Percentiles rank a stretch among this genome's conserved stretches.
phyloP scores from a whole-genome alignment of 2,888 invertebrate species.

The Drosophila macrospina region DNA sequence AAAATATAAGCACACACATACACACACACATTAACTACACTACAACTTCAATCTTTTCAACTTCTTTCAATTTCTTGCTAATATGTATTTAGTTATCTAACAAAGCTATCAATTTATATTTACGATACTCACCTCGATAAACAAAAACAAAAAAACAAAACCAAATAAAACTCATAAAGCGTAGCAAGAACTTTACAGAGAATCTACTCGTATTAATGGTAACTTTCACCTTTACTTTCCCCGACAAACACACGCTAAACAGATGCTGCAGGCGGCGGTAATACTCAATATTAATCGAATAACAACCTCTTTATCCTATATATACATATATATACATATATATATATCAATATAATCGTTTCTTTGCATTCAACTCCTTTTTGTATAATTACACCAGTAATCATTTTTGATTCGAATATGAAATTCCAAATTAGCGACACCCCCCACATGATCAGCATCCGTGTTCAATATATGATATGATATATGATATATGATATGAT shows the following conservation, averaged over 20 bases:
- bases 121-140: constrained; percentile 5
- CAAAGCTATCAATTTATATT: constrained; percentile 20
- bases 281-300: constrained; percentile 54
- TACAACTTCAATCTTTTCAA: constrained; percentile 48
- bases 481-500: constrained; percentile 10
- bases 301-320: constrained; percentile 4
- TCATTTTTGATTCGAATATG: constrained; percentile 50
- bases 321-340: no score
- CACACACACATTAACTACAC: constrained; percentile 13
- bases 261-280: constrained; percentile 85
- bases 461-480: constrained; percentile 15
- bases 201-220: constrained; percentile 65
- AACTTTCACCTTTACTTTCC: constrained; percentile 70
- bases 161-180: constrained; percentile 2
- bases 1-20: constrained; percentile 4
- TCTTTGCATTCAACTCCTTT: constrained; percentile 52
- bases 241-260: constrained; percentile 76
- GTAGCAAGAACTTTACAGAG: constrained; percentile 1
- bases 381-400: constrained; percentile 40
- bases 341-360: constrained; percentile 28
- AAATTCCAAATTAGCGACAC: constrained; percentile 62
- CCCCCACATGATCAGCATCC: constrained; percentile 46
- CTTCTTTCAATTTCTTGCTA: constrained; percentile 54
- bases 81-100: constrained; percentile 30
- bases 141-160: background rate